A percentile compares a stretch with the other conserved stretches of the same genome.
phyloP scores from a whole-genome alignment of 2,888 invertebrate species.

The Hoplodrina blanda region DNA sequence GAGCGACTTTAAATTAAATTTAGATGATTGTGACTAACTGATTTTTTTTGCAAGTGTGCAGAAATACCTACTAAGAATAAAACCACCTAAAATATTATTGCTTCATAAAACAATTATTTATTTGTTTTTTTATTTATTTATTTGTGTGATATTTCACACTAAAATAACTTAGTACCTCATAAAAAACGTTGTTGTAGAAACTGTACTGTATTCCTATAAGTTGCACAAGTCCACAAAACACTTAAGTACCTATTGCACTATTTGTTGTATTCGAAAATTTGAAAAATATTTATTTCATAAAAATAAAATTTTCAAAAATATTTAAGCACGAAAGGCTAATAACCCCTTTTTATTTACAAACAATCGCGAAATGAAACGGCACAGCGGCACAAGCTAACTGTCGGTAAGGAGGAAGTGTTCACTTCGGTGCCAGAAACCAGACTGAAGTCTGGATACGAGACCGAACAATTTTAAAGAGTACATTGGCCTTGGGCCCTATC shows the following conservation, averaged over 20 bases:
- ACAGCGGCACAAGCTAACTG: conserved; percentile 48
- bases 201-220: conserved; percentile 26
- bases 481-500: conserved; percentile 85
- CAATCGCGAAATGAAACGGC: conserved; percentile 69
- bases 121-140: too few species aligned
- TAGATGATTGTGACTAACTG: background rate
- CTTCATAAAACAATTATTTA: conserved; percentile 4
- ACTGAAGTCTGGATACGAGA: conserved; percentile 87
- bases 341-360: conserved; percentile 84
- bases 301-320: conserved; percentile 33
- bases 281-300: conserved; percentile 39
- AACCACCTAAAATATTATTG: background rate
- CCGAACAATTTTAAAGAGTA: conserved; percentile 86
- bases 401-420: conserved; percentile 76
- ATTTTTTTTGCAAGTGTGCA: background rate
- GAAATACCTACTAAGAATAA: too few species aligned
- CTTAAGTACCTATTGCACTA: conserved; percentile 31
- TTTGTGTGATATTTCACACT: background rate
- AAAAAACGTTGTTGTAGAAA: conserved; percentile 12
- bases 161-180: conserved; percentile 33
- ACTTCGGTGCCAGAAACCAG: conserved; percentile 83
- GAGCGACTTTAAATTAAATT: conserved; percentile 1
- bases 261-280: background rate
- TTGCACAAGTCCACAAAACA: conserved; percentile 46
- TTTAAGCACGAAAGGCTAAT: conserved; percentile 65